Evolutionary conservation across 2,113 vertebrate genomes (phyloP).

Genomic region (Bubalus kerabau): DNA sequence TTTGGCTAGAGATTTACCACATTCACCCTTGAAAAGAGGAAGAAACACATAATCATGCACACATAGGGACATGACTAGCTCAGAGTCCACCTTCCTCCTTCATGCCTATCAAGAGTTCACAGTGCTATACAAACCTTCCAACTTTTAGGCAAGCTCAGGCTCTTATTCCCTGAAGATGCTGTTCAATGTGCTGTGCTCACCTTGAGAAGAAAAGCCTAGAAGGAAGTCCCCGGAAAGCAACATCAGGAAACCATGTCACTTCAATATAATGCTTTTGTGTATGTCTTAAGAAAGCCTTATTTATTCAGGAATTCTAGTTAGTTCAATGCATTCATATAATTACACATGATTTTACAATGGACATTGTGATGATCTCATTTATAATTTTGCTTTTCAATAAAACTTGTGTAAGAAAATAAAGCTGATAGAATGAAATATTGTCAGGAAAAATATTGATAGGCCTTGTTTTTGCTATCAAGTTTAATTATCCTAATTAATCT

Average conservation of each 20-base stretch:
- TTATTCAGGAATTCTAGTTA: background rate
- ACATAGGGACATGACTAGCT: background rate
- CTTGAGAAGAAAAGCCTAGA: background rate
- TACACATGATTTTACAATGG: background rate
- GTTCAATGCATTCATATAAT: background rate
- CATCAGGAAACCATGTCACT: background rate
- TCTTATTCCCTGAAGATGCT: background rate
- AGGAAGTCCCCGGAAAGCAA: background rate
- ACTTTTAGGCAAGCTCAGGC: no score
- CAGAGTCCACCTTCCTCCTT: background rate
- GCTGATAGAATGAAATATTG: background rate
- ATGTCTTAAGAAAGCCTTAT: background rate
- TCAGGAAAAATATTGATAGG: conserved; percentile 7
- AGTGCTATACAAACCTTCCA: background rate
- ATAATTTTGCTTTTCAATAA: background rate
- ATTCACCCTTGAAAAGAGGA: background rate
- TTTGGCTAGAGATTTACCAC: background rate
- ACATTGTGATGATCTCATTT: background rate
- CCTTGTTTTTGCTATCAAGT: background rate
- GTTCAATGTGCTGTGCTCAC: background rate
- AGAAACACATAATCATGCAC: background rate
- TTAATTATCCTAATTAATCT: conserved; percentile 51
- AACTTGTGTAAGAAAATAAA: background rate
- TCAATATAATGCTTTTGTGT: background rate
- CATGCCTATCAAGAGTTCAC: background rate